Evolutionary conservation across 2,113 vertebrate genomes (phyloP).

Genomic region (Sylvietta virens): DNA sequence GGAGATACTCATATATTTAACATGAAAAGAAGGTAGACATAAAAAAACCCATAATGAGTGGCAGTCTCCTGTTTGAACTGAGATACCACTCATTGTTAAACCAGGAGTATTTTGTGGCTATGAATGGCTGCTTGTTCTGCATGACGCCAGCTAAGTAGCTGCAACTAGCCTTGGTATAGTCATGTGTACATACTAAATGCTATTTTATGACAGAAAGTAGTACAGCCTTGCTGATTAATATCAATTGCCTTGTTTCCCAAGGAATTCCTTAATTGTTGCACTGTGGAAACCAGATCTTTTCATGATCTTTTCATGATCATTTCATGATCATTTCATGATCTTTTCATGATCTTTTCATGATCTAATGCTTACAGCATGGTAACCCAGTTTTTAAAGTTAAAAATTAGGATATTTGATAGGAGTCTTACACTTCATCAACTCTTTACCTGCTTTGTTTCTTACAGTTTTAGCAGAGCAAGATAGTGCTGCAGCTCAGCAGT

Average conservation of each 20-base stretch:
- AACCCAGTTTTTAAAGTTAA: not conserved
- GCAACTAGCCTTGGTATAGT: not conserved
- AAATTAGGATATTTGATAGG: not conserved
- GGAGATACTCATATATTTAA: not conserved
- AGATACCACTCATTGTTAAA: not conserved
- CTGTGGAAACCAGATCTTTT: not conserved
- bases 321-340: too few relatives aligned
- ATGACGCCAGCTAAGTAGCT: not conserved
- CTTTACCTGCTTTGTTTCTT: not conserved
- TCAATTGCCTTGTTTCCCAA: not conserved
- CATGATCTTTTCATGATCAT: too few relatives aligned
- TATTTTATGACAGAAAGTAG: not conserved
- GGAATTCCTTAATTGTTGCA: not conserved
- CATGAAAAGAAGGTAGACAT: not conserved
- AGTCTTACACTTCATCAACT: not conserved
- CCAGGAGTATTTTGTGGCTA: not conserved
- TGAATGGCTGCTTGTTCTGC: not conserved
- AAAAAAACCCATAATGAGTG: not conserved
- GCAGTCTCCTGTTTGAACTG: not conserved
- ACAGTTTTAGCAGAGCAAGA: slow-evolving; percentile 88
- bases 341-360: too few relatives aligned
- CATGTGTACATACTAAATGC: not conserved
- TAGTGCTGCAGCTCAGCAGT: slow-evolving; percentile 93
- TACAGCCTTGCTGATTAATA: not conserved
- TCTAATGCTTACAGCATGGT: not conserved